These are phyloP conservation scores for Lasioglossum zephyrum DNA, from an alignment of 2,888 invertebrate genomes.

Conservation along the genomic window DNA sequence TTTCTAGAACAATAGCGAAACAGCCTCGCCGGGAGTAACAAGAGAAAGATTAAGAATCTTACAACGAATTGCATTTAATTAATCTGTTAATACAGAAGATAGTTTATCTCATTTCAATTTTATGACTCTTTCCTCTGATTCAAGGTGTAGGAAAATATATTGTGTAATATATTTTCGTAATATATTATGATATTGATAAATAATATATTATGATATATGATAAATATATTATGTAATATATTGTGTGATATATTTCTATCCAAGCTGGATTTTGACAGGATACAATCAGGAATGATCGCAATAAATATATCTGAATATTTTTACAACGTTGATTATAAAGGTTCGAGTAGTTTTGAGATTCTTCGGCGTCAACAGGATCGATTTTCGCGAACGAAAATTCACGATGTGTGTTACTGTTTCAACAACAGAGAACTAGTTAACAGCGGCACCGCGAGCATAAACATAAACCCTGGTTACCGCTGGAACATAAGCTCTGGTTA, in stretches of 20 bases:
- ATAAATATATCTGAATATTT: no score
- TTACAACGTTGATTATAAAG: background rate
- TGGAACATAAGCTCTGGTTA: slow-evolving; percentile 75
- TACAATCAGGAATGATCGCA: no score
- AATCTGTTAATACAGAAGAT: no score
- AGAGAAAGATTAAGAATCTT: background rate
- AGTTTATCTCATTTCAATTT: no score
- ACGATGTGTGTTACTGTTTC: slow-evolving; percentile 64
- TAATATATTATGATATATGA: no score
- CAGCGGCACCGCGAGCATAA: slow-evolving; percentile 66
- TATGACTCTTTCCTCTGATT: no score
- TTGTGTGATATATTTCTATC: no score
- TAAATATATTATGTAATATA: no score
- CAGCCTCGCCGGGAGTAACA: background rate
- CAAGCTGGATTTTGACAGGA: no score
- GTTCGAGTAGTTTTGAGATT: slow-evolving; percentile 6
- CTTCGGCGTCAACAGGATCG: slow-evolving; percentile 9
- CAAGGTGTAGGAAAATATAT: no score
- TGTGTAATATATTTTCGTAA: no score
- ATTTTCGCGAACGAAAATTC: slow-evolving; percentile 23
- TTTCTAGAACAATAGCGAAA: background rate
- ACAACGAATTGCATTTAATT: background rate
- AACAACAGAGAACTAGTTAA: slow-evolving; percentile 70
- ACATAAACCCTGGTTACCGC: slow-evolving; percentile 74
- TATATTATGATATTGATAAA: no score